Evolutionary conservation across 1,140 invertebrate species (phyloP).

Genomic region (Ips typographus): DNA sequence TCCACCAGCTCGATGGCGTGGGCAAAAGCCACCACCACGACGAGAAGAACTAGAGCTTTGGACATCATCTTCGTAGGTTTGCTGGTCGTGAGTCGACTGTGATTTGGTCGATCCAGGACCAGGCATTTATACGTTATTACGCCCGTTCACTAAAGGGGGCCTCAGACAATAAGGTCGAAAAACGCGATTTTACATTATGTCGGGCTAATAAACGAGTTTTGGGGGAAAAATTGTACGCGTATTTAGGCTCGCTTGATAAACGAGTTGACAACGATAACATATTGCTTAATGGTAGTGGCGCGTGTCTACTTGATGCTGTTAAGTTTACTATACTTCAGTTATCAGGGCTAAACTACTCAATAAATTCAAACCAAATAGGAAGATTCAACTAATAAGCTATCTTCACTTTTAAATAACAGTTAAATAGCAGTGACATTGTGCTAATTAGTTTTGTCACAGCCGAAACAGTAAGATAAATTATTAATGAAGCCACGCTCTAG

Average conservation of each 20-base stretch:
- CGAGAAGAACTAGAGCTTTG: conserved; percentile 14
- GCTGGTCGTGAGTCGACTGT: conserved; percentile 9
- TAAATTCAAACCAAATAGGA: no score
- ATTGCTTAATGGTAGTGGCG: conserved; percentile 9
- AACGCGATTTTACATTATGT: neutral
- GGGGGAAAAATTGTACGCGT: conserved; percentile 9
- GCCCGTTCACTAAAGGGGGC: conserved; percentile 12
- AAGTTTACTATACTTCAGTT: no score
- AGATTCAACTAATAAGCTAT: no score
- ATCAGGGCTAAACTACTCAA: no score
- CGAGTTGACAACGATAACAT: conserved; percentile 5
- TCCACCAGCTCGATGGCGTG: conserved; percentile 13
- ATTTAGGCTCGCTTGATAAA: conserved; percentile 11
- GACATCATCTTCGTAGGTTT: conserved; percentile 15
- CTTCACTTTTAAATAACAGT: no score
- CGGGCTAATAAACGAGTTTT: conserved; percentile 5
- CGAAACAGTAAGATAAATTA: neutral
- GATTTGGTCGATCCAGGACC: conserved; percentile 1
- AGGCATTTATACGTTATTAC: conserved; percentile 7
- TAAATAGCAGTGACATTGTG: neutral
- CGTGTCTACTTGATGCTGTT: neutral
- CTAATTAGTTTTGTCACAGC: neutral
- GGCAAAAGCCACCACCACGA: conserved; percentile 19
- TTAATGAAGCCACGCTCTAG: conserved; percentile 7
- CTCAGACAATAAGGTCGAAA: conserved; percentile 19